Evolutionary conservation across 2,797 vertebrate genomes (phyloP), one percentile per base, ranked within the genome.

Genomic region (Xyrichtys novacula): DNA sequence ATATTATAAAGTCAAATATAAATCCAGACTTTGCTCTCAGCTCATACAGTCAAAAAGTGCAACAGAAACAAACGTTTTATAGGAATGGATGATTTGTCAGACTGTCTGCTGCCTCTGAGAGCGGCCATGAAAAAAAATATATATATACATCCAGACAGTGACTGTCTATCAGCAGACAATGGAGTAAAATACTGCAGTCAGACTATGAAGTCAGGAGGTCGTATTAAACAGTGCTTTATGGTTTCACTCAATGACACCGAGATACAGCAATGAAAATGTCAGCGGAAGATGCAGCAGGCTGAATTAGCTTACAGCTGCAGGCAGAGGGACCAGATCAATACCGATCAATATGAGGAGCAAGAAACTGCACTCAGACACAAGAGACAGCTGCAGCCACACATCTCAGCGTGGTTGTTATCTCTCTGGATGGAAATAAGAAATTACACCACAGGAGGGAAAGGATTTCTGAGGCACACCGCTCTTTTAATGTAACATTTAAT

Each of bases 241-340:
- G 54, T 76, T 81, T 56, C 70, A 75, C 74, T 85, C 68, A 74
- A 85, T 79, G 76, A 78, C 85, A 75, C 71, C 32, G 54, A 65
- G 49, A 74, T 60, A 55, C 48, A n/a, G 56, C 75, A 74, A 87
- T 90, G 76, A 86, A 90, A 86, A 89, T 84, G 81, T 86, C 84
- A 86, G 55, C 56, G 12, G 86, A 71, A 69, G 69, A 86, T 80
- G 32, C 69, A 58, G 76, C 42, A 19, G 62, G 59, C 42, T 66
- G 80, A 85, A 82, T 88, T 81, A 79, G 76, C 83, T 74, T 48
- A 44, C 82, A 87, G 86, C 84, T 77, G 70, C 74, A 84, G 66
- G 80, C 63, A 29, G 57, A 61, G 34, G 36, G 50, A 49, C 79
- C 19, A 23, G 65, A 91, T 93, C 91, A 68, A 93, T 93, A 86